Conservation (phyloP, 2,888 invertebrate genomes). For the Zele albiditarsus region DNA sequence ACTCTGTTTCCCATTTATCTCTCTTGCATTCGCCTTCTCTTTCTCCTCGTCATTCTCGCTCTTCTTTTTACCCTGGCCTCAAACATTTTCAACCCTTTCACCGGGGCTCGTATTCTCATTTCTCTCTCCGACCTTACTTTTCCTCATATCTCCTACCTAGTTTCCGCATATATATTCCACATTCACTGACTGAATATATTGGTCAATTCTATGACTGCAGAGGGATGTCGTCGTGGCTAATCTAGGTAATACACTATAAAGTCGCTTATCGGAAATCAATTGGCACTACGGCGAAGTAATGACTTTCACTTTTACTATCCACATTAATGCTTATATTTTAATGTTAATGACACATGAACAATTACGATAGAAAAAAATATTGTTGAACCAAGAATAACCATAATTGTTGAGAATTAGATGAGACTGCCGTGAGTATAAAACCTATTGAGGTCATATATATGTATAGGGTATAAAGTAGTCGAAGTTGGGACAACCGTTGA, state of each 20-base stretch:
- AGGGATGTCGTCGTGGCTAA: slow-evolving; percentile 55
- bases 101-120: slow-evolving; percentile 11
- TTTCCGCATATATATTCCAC: slow-evolving; percentile 28
- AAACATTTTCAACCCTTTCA: slow-evolving; percentile 44
- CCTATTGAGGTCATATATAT: too few relatives aligned
- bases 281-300: slow-evolving; percentile 19
- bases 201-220: slow-evolving; percentile 55
- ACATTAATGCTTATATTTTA: background rate
- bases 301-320: slow-evolving; percentile 25
- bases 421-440: too few relatives aligned
- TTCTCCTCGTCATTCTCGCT: slow-evolving; percentile 52
- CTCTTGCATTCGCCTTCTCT: slow-evolving; percentile 52
- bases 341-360: slow-evolving; percentile 6
- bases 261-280: slow-evolving; percentile 59
- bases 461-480: too few relatives aligned
- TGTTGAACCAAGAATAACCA: too few relatives aligned
- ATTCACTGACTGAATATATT: slow-evolving; percentile 56
- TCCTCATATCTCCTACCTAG: slow-evolving; percentile 21
- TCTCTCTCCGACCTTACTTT: slow-evolving; percentile 40
- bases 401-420: too few relatives aligned
- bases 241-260: slow-evolving; percentile 60
- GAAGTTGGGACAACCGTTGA: too few relatives aligned
- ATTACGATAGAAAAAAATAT: too few relatives aligned
- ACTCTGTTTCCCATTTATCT: slow-evolving; percentile 52
- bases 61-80: slow-evolving; percentile 45